Conservation (phyloP, 2,888 invertebrate species). For the Oligia fasciuncula region DNA sequence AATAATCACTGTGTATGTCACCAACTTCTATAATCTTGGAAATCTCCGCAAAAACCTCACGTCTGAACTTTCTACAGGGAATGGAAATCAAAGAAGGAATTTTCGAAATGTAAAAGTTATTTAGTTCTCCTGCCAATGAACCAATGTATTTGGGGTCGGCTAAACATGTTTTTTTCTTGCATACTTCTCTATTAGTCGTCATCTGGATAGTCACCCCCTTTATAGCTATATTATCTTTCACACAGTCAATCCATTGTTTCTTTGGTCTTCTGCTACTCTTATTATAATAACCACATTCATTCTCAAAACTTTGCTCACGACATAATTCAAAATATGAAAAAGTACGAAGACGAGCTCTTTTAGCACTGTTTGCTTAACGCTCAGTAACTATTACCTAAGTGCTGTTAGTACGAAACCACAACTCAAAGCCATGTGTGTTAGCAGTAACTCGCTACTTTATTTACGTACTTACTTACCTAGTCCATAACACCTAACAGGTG, state of each 20-base stretch:
- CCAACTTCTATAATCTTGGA: not conserved
- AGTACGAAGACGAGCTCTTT: not conserved
- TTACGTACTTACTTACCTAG: not conserved
- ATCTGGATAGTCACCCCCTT: not conserved
- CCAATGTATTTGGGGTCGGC: no score
- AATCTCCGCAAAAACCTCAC: not conserved
- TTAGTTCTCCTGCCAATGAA: no score
- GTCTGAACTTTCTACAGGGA: not conserved
- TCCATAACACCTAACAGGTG: not conserved
- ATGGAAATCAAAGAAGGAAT: not conserved
- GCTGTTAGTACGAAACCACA: conserved; percentile 15
- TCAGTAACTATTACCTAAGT: conserved; percentile 11
- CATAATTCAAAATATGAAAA: not conserved
- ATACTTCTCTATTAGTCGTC: not conserved
- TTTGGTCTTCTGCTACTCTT: not conserved
- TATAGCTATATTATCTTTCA: not conserved
- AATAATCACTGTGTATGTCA: not conserved
- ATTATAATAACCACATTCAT: no score
- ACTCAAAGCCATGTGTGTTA: conserved; percentile 46
- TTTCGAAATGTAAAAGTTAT: not conserved
- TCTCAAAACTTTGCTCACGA: not conserved
- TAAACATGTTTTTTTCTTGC: not conserved
- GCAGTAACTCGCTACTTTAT: conserved; percentile 22
- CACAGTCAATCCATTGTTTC: not conserved
- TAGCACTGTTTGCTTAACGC: conserved; percentile 8